phyloP scores from a whole-genome alignment of 2,888 invertebrate genomes.

The Salpingus planirostris region DNA sequence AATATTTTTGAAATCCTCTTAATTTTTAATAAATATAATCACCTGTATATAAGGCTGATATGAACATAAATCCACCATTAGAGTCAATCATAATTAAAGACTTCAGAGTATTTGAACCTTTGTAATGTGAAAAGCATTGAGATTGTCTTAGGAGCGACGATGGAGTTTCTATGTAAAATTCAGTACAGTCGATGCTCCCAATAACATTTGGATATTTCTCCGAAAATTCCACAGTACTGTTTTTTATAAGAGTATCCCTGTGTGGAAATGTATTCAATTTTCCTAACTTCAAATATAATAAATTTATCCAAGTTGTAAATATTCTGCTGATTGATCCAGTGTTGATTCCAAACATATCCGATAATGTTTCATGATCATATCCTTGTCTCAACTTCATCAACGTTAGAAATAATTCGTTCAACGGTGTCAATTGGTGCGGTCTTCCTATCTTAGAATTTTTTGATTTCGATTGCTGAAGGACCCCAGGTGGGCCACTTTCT shows the following conservation, averaged over 20 bases:
- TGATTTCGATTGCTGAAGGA: not conserved
- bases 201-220: constrained; percentile 12
- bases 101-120: constrained; percentile 15
- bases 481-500: constrained; percentile 1
- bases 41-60: constrained; percentile 15
- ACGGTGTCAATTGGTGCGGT: constrained; percentile 1
- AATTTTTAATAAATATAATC: not conserved
- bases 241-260: constrained; percentile 10
- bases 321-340: not conserved
- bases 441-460: not conserved
- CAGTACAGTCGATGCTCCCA: constrained; percentile 16
- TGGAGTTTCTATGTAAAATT: constrained; percentile 14
- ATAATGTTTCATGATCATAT: constrained; percentile 1
- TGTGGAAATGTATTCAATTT: constrained; percentile 12
- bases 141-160: constrained; percentile 13
- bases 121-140: constrained; percentile 16
- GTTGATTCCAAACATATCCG: constrained; percentile 3
- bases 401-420: constrained; percentile 4
- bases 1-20: not conserved
- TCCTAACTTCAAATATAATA: constrained; percentile 7
- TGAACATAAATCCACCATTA: constrained; percentile 14
- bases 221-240: constrained; percentile 11
- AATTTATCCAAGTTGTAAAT: constrained; percentile 4
- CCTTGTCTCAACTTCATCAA: constrained; percentile 1
- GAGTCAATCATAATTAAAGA: constrained; percentile 15